These are phyloP conservation scores for Beaufortia kweichowensis DNA, from an alignment of 2,113 vertebrate species.

Conservation along the genomic window DNA sequence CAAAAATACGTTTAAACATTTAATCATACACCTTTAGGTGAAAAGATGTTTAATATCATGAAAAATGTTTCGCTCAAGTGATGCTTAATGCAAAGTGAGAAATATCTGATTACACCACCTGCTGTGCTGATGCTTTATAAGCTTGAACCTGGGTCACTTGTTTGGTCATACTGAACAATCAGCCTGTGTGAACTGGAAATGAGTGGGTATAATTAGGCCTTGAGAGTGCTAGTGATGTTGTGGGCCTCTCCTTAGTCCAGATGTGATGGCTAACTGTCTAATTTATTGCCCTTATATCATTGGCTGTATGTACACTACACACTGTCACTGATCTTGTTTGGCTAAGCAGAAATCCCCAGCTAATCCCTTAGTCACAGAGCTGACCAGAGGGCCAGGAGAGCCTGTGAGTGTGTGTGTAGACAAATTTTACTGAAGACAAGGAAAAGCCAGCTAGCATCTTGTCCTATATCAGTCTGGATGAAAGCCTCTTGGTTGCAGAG, in stretches of 20 bases:
- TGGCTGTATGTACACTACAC: not conserved
- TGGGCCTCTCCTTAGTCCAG: not conserved
- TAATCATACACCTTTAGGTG: no score
- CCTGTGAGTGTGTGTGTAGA: not conserved
- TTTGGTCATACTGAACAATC: not conserved
- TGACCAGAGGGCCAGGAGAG: conserved; percentile 22
- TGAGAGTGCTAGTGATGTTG: not conserved
- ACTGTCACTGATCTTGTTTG: conserved; percentile 57
- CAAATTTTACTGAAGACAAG: not conserved
- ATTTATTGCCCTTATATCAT: conserved; percentile 25
- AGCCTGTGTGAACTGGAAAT: not conserved
- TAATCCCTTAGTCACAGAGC: conserved; percentile 66
- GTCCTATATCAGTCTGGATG: conserved; percentile 47
- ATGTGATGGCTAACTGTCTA: not conserved
- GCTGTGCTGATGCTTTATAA: not conserved
- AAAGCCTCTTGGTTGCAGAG: conserved; percentile 66
- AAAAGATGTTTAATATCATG: no score
- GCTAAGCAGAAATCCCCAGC: conserved; percentile 67
- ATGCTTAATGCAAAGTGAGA: not conserved
- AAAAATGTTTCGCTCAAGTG: no score
- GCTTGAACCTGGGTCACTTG: not conserved
- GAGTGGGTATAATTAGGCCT: not conserved
- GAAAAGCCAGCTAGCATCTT: not conserved
- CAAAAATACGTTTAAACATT: no score
- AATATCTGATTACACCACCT: conserved; percentile 10